A percentile compares a stretch with the other conserved stretches of the same genome.
Conservation (phyloP, 2,888 invertebrate genomes). For the Spicauda simplicius region DNA sequence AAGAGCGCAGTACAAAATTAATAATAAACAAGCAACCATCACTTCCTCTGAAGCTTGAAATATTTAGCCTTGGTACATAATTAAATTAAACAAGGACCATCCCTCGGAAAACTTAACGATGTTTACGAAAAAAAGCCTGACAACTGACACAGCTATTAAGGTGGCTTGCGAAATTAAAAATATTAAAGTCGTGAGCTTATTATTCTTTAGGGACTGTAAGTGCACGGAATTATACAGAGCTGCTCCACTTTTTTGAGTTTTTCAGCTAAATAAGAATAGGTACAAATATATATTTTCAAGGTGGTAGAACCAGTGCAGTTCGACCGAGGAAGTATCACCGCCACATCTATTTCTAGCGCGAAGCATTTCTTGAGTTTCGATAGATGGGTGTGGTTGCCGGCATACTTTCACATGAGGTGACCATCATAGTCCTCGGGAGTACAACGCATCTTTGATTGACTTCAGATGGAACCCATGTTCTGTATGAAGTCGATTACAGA, state of each 20-base stretch:
- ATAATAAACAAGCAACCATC: slow-evolving; percentile 8
- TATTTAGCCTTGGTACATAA: slow-evolving; percentile 20
- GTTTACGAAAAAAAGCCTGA: slow-evolving; percentile 52
- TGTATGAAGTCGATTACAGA: too few species aligned
- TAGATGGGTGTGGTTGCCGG: too few species aligned
- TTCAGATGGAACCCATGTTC: too few species aligned
- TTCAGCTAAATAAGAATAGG: too few species aligned
- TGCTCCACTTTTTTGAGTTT: not conserved
- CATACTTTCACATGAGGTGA: too few species aligned
- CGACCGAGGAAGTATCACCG: too few species aligned
- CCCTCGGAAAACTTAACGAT: slow-evolving; percentile 51
- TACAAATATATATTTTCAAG: too few species aligned
- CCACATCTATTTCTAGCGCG: too few species aligned
- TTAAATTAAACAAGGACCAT: slow-evolving; percentile 24
- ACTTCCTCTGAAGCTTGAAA: slow-evolving; percentile 8
- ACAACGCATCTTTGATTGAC: too few species aligned
- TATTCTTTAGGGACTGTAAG: slow-evolving; percentile 38
- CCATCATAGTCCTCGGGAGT: too few species aligned
- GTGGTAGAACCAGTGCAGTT: too few species aligned
- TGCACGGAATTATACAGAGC: slow-evolving; percentile 37
- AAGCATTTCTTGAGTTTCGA: too few species aligned
- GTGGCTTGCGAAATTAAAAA: slow-evolving; percentile 50
- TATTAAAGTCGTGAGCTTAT: slow-evolving; percentile 46
- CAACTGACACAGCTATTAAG: slow-evolving; percentile 55
- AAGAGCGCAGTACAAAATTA: not conserved